A percentile compares a stretch with the other conserved stretches of the same genome.
phyloP scores from a whole-genome alignment of 1,140 invertebrate genomes.

The Drosophila paulistorum region DNA sequence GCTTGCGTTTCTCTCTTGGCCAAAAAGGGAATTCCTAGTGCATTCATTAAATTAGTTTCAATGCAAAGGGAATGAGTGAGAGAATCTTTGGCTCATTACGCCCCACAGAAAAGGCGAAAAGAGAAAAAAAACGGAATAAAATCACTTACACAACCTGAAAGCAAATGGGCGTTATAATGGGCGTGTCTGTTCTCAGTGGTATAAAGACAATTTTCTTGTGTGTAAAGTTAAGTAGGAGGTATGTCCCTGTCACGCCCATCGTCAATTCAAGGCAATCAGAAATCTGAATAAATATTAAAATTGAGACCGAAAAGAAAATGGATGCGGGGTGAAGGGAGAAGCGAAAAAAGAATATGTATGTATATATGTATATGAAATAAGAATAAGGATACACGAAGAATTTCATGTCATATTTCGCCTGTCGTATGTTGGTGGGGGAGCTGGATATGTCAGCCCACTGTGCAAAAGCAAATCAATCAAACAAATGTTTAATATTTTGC shows the following conservation, averaged over 20 bases:
- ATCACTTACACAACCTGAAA: slow-evolving; percentile 4
- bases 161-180: slow-evolving; percentile 1
- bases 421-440: not conserved
- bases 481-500: slow-evolving; percentile 69
- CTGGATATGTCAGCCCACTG: slow-evolving; percentile 3
- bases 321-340: not conserved
- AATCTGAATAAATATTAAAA: slow-evolving; percentile 27
- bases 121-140: not conserved
- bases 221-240: not conserved
- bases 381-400: not conserved
- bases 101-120: not conserved
- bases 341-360: not conserved
- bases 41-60: slow-evolving; percentile 54
- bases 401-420: not conserved
- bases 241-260: not conserved
- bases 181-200: not conserved
- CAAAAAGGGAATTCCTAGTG: slow-evolving; percentile 39
- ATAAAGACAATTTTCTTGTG: slow-evolving; percentile 3
- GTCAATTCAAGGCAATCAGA: slow-evolving; percentile 9
- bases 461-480: slow-evolving; percentile 59
- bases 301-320: not conserved
- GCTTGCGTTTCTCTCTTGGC: slow-evolving; percentile 4
- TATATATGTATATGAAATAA: not conserved
- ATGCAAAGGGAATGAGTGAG: slow-evolving; percentile 7
- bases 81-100: slow-evolving; percentile 6